phyloP scores from a whole-genome alignment of 2,888 invertebrate species.

The Troides aeacus region DNA sequence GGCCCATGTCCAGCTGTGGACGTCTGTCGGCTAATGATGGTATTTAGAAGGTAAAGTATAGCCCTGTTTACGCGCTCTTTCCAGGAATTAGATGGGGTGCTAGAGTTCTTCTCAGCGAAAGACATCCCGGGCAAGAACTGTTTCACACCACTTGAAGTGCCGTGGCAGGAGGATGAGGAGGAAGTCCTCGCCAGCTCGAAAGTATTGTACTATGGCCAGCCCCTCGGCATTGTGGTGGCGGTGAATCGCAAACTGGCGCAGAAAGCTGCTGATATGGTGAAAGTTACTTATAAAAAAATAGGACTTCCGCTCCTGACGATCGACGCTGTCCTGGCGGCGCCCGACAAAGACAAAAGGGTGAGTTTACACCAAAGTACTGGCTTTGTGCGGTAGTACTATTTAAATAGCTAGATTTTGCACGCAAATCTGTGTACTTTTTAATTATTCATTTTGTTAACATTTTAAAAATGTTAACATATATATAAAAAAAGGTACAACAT shows the following conservation, averaged over 20 bases:
- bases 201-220: conserved; percentile 84
- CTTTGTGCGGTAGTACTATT: too few relatives aligned
- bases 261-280: conserved; percentile 60
- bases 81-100: conserved; percentile 83
- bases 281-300: conserved; percentile 76
- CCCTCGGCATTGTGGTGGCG: conserved; percentile 87
- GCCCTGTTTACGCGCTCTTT: conserved; percentile 31
- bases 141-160: conserved; percentile 67
- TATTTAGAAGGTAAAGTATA: too few relatives aligned
- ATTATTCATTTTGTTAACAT: too few relatives aligned
- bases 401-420: too few relatives aligned
- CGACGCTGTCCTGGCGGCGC: conserved; percentile 72
- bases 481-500: too few relatives aligned
- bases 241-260: conserved; percentile 71
- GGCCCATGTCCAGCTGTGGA: too few relatives aligned
- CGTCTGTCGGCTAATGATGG: too few relatives aligned
- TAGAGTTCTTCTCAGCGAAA: conserved; percentile 82
- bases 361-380: conserved; percentile 30
- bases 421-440: too few relatives aligned
- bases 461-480: too few relatives aligned
- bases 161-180: conserved; percentile 60
- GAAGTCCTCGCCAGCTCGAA: conserved; percentile 77
- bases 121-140: conserved; percentile 86
- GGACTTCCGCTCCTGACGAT: conserved; percentile 67
- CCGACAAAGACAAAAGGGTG: conserved; percentile 65